phyloP scores from a whole-genome alignment of 2,797 vertebrate genomes.

The Oceanodroma leucorhoa region DNA sequence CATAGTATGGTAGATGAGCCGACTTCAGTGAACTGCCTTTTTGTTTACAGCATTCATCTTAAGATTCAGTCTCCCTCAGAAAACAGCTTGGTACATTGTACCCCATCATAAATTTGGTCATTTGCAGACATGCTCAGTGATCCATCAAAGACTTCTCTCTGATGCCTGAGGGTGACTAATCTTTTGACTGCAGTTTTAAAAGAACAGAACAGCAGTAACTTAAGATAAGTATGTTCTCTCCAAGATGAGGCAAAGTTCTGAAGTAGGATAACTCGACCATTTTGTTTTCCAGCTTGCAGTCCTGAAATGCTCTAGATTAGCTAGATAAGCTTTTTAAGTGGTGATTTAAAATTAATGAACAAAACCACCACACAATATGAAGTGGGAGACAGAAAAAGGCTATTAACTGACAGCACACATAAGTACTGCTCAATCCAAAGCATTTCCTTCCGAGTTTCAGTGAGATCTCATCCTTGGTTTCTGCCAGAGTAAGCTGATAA shows the following conservation, averaged over 20 bases:
- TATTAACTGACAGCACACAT: neutral
- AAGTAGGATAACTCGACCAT: neutral
- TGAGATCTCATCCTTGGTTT: neutral
- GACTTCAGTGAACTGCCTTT: neutral
- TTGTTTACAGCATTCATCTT: neutral
- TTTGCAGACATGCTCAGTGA: neutral
- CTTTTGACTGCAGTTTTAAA: neutral
- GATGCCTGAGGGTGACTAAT: neutral
- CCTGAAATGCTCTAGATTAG: neutral
- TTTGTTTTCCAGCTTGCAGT: neutral
- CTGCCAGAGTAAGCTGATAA: neutral
- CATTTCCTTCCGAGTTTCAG: neutral
- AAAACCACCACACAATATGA: neutral
- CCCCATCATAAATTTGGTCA: neutral
- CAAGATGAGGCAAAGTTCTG: neutral
- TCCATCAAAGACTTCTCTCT: neutral
- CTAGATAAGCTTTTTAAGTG: neutral
- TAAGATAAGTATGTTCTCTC: neutral
- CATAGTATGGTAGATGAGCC: neutral
- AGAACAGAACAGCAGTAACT: neutral
- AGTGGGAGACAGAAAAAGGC: neutral
- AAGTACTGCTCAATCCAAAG: neutral
- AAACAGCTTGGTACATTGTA: neutral
- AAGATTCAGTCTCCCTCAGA: neutral
- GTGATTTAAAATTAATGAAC: neutral